These are phyloP conservation scores for Ferrisia virgata DNA, from an alignment of 2,888 invertebrate genomes.

Conservation along the genomic window DNA sequence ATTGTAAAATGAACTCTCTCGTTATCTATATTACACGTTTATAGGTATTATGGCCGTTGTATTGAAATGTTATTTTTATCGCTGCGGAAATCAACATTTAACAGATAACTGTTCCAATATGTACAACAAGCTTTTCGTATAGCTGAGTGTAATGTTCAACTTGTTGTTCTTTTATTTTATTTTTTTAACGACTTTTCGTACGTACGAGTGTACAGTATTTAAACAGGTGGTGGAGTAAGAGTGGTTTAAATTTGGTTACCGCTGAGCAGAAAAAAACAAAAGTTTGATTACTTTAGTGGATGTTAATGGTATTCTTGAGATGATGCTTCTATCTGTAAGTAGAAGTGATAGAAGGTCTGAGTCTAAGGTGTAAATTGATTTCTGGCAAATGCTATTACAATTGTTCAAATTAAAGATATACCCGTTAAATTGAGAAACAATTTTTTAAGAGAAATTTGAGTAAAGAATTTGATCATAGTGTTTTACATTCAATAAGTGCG, in stretches of 20 bases:
- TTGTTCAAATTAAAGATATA: too few species aligned
- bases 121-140: not conserved
- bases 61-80: conserved; percentile 19
- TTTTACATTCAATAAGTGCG: too few species aligned
- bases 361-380: too few species aligned
- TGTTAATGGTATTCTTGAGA: too few species aligned
- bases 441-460: too few species aligned
- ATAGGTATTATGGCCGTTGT: not conserved
- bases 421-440: too few species aligned
- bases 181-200: not conserved
- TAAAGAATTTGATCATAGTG: too few species aligned
- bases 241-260: not conserved
- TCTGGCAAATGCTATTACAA: too few species aligned
- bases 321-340: too few species aligned
- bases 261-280: not conserved
- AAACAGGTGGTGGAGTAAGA: not conserved
- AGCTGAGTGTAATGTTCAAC: not conserved
- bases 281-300: not conserved
- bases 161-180: not conserved
- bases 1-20: conserved; percentile 12
- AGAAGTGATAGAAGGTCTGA: too few species aligned
- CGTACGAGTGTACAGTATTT: too few species aligned
- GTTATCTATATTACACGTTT: not conserved
- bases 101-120: not conserved
- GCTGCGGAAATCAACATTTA: conserved; percentile 18